A percentile compares a stretch with the other conserved stretches of the same genome.
Evolutionary conservation across 2,113 vertebrate species (phyloP).

Genomic region (Meleagris gallopavo): DNA sequence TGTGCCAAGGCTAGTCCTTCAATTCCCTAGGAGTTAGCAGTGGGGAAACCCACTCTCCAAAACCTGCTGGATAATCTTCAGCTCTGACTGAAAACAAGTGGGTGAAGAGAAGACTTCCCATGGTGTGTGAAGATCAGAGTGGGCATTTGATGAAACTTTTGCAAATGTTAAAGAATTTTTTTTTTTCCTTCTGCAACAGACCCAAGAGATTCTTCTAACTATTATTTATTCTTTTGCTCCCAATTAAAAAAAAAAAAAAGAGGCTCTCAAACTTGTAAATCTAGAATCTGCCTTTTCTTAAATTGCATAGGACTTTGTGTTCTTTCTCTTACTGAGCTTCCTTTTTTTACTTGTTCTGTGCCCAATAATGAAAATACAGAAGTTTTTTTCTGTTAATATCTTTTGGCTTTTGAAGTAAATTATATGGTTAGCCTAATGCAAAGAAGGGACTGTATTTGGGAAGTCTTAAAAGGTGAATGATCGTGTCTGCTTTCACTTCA

Average conservation of each 20-base stretch:
- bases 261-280: background rate
- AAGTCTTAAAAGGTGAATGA: background rate
- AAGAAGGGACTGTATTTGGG: background rate
- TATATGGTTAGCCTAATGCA: background rate
- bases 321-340: background rate
- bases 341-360: background rate
- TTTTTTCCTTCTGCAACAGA: background rate
- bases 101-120: background rate
- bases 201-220: background rate
- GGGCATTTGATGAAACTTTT: background rate
- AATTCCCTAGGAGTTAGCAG: background rate
- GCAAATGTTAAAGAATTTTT: background rate
- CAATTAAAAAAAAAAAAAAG: background rate
- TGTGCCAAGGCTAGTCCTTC: background rate
- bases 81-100: background rate
- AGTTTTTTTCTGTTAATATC: background rate
- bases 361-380: background rate
- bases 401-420: background rate
- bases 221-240: background rate
- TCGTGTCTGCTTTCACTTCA: background rate
- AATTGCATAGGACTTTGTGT: background rate
- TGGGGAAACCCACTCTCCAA: background rate
- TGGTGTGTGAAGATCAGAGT: background rate
- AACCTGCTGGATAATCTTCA: background rate
- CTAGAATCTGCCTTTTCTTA: background rate